Evolutionary conservation across 2,113 vertebrate genomes (phyloP).

Genomic region (Anseranas semipalmata): DNA sequence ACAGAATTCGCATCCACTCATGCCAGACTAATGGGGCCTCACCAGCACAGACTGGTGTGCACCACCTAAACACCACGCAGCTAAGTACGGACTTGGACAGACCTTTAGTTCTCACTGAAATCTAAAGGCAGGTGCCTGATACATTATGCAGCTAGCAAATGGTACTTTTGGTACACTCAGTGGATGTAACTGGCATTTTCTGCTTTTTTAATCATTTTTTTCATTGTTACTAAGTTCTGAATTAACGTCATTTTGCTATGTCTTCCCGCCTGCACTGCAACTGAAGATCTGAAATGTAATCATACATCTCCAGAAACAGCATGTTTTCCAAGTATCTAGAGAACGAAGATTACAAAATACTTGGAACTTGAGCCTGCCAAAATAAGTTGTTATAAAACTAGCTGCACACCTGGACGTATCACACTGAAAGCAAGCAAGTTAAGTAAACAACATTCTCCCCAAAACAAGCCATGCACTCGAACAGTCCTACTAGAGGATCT

Average conservation of each 20-base stretch:
- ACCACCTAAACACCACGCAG: background rate
- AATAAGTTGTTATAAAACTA: slow-evolving; percentile 42
- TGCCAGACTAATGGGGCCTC: background rate
- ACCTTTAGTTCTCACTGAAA: background rate
- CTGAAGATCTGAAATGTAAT: background rate
- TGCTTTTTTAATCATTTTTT: no score
- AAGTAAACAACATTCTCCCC: background rate
- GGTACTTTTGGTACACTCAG: background rate
- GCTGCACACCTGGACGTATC: background rate
- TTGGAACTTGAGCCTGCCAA: slow-evolving; percentile 19
- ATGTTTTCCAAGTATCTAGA: background rate
- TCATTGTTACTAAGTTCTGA: background rate
- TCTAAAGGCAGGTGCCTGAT: background rate
- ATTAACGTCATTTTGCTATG: background rate
- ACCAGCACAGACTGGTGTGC: background rate
- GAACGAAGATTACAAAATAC: slow-evolving; percentile 43
- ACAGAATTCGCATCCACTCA: background rate
- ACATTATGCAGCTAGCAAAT: background rate
- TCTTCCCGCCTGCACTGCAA: background rate
- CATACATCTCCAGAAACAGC: background rate
- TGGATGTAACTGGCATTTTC: background rate
- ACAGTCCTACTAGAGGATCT: background rate
- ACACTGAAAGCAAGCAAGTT: background rate
- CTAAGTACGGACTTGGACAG: background rate
- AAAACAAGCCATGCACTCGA: background rate